Evolutionary conservation across 2,888 invertebrate genomes (phyloP), one percentile per base, ranked within the genome.

Genomic region (Chrysopilus asiliformis): DNA sequence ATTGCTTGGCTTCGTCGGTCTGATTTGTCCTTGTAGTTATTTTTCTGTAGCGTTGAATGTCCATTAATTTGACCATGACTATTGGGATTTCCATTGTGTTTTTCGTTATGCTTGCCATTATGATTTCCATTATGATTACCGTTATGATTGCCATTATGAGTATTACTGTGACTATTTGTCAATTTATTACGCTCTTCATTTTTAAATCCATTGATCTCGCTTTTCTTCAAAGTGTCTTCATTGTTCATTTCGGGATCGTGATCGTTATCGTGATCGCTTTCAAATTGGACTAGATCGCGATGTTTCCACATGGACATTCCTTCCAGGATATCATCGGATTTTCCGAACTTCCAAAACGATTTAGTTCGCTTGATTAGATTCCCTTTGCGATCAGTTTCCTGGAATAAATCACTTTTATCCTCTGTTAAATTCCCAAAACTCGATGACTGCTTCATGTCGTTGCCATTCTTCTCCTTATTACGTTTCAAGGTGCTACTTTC

Each of bases 241-340:
- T 38, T 42, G 13, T 43, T 44, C 26, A 41, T 39, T n/a, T n/a
- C n/a, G n/a, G n/a, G n/a, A n/a, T n/a, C n/a, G 32, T 57, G 57
- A 48, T 57, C 53, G 29, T 57, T 53, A n/a, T 53, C 53, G 24
- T 55, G 55, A 32, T 71, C 69, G 12, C 67, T 66, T 26, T 71
- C 69, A 10, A 80, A 74, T 48, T 81, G 83, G 1, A 86, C 83
- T 42, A 86, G 68, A 47, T 86, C 85, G 22, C 85, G 70, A 55
- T 86, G 86, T 52, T 79, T 79, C 86, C 86, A 86, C 36, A 86
- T 66, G 0, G 84, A 76, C 85, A 86, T 86, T 1, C 86, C 86
- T 51, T 84, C 84, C 50, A 86, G 66, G 34, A 85, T 82, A 42
- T 85, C 84, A 37, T 77, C 74, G 3, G 73, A 74, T 38, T 78